Conservation (phyloP, 2,888 invertebrate genomes). For the Agriopis aurantiaria region DNA sequence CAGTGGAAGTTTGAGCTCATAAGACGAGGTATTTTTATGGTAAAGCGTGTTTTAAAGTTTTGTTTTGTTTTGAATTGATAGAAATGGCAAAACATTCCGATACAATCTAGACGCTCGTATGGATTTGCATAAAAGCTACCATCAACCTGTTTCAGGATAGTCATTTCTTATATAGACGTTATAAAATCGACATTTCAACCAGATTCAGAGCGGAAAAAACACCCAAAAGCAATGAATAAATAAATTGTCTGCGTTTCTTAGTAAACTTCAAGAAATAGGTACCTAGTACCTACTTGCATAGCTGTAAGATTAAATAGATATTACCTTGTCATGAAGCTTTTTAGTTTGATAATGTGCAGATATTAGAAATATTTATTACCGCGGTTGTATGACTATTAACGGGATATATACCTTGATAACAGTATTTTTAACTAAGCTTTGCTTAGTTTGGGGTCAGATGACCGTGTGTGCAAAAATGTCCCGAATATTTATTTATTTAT, state of each 20-base stretch:
- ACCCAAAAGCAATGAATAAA: not conserved
- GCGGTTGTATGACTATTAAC: too few species aligned
- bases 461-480: too few species aligned
- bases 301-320: too few species aligned
- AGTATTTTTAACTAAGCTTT: too few species aligned
- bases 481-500: too few species aligned
- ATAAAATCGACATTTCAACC: slow-evolving; percentile 12
- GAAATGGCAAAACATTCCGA: not conserved
- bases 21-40: too few species aligned
- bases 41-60: too few species aligned
- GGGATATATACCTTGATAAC: too few species aligned
- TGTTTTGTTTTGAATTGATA: not conserved
- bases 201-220: slow-evolving; percentile 8
- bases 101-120: not conserved
- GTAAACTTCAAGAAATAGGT: not conserved
- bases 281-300: not conserved
- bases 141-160: not conserved
- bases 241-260: not conserved
- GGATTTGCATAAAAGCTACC: not conserved
- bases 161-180: not conserved
- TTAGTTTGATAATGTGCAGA: not conserved
- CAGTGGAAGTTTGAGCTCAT: too few species aligned
- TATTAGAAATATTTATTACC: not conserved
- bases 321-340: not conserved
- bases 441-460: too few species aligned